Evolutionary conservation across 2,888 invertebrate genomes (phyloP).

Genomic region (Catocala nupta): DNA sequence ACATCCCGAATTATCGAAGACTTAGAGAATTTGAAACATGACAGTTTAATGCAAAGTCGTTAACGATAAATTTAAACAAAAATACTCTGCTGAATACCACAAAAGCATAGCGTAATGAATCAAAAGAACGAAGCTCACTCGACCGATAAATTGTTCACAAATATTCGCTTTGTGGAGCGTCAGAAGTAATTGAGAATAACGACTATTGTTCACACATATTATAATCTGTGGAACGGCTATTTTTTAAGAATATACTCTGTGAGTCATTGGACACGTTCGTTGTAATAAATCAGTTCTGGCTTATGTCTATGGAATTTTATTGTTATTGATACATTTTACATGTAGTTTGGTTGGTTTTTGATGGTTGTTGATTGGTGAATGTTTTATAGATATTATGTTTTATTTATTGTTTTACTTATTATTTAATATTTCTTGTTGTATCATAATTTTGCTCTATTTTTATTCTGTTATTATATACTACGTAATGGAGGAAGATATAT

Average conservation of each 20-base stretch:
- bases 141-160: slow-evolving; percentile 17
- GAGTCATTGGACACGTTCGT: not conserved
- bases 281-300: not conserved
- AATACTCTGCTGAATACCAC: not conserved
- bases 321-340: too few species aligned
- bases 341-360: too few species aligned
- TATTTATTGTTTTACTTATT: too few species aligned
- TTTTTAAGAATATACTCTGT: not conserved
- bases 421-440: too few species aligned
- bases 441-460: too few species aligned
- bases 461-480: too few species aligned
- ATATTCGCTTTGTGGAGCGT: slow-evolving; percentile 3
- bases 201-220: not conserved
- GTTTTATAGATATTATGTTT: too few species aligned
- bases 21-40: too few species aligned
- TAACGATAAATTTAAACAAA: not conserved
- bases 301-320: not conserved
- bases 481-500: too few species aligned
- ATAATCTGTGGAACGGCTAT: not conserved
- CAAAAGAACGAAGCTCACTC: slow-evolving; percentile 3
- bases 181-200: slow-evolving; percentile 33
- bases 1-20: too few species aligned
- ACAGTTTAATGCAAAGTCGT: too few species aligned
- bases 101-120: slow-evolving; percentile 10
- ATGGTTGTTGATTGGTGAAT: too few species aligned